Conservation (phyloP, 2,888 invertebrate genomes). For the Muschampia plurimacula region DNA sequence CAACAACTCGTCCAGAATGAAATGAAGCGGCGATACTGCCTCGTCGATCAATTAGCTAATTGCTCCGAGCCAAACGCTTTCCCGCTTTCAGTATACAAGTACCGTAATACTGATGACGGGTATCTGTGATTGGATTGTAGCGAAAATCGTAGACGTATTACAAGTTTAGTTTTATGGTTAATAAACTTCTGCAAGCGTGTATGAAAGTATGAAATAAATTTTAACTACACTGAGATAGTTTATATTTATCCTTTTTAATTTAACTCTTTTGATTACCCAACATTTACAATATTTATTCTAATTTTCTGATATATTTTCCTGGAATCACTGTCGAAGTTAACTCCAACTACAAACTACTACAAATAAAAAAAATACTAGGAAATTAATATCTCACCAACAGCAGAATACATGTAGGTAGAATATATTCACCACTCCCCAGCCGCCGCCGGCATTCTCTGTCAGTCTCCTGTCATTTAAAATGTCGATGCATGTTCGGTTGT, state of each 20-base stretch:
- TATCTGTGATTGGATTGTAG: neutral
- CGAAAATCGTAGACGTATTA: neutral
- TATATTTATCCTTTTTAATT: too few relatives aligned
- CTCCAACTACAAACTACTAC: too few relatives aligned
- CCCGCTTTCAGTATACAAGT: slow-evolving; percentile 4
- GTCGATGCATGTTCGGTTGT: neutral
- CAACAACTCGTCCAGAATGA: too few relatives aligned
- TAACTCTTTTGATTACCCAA: too few relatives aligned
- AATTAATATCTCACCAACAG: too few relatives aligned
- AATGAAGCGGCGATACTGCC: slow-evolving; percentile 1
- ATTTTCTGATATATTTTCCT: too few relatives aligned
- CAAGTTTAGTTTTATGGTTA: neutral
- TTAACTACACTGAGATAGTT: too few relatives aligned
- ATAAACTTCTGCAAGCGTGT: neutral
- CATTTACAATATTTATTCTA: too few relatives aligned
- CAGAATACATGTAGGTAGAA: neutral
- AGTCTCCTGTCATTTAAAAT: neutral
- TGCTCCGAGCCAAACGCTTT: slow-evolving; percentile 4
- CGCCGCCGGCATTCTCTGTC: neutral
- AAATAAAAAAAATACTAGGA: too few relatives aligned
- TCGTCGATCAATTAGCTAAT: neutral
- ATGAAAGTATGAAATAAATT: too few relatives aligned
- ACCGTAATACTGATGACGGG: neutral
- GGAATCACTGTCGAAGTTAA: too few relatives aligned
- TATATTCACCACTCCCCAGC: neutral